A percentile compares a stretch with the other conserved stretches of the same genome.
Conservation (phyloP, 2,888 invertebrate species). For the Xylocampa areola region DNA sequence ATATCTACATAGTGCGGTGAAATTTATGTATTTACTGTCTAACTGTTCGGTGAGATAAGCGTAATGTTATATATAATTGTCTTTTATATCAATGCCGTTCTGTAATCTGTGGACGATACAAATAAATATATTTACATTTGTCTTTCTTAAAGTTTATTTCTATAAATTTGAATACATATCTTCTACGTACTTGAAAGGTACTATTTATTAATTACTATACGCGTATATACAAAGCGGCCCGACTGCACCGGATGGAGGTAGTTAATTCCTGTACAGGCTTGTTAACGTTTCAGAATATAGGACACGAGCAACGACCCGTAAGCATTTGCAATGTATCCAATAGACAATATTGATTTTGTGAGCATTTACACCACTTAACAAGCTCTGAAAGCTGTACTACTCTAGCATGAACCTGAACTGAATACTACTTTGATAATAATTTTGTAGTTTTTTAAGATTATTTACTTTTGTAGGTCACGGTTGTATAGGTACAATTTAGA, state of each 20-base stretch:
- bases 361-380: constrained; percentile 43
- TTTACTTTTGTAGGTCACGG: too few relatives aligned
- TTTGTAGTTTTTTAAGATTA: too few relatives aligned
- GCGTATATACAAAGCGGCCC: not conserved
- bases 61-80: too few relatives aligned
- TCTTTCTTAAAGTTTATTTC: not conserved
- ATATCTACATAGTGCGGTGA: too few relatives aligned
- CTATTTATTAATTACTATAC: constrained; percentile 8
- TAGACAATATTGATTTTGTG: constrained; percentile 78
- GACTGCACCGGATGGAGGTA: constrained; percentile 26
- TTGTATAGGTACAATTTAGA: too few relatives aligned
- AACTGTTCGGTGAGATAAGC: too few relatives aligned
- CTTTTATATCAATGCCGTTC: too few relatives aligned
- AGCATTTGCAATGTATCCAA: constrained; percentile 61
- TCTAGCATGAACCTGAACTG: too few relatives aligned
- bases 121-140: too few relatives aligned
- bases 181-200: not conserved
- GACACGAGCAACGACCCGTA: constrained; percentile 73
- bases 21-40: too few relatives aligned
- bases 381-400: constrained; percentile 20
- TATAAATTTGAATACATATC: not conserved
- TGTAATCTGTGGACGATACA: too few relatives aligned
- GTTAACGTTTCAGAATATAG: constrained; percentile 62
- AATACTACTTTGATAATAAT: not conserved
- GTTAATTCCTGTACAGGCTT: constrained; percentile 39